These are phyloP conservation scores for Ascidia mentula DNA, from an alignment of 23 tunicate species.

Conservation along the genomic window DNA sequence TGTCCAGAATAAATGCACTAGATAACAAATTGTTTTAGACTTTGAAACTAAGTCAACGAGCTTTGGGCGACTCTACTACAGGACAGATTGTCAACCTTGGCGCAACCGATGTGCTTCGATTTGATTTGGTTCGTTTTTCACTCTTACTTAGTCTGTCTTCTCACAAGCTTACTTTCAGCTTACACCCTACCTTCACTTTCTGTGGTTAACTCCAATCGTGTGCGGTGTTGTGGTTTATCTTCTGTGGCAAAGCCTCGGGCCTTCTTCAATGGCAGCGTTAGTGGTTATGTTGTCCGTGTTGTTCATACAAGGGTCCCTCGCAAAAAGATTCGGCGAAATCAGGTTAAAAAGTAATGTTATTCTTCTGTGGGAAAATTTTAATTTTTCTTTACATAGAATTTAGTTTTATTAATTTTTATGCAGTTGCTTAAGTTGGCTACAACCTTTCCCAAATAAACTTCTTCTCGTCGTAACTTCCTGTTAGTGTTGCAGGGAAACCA, in stretches of 20 bases:
- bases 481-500: too few species aligned
- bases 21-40: constrained; percentile 63
- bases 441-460: too few species aligned
- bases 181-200: constrained; percentile 30
- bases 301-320: constrained; percentile 42
- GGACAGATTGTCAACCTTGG: constrained; percentile 84
- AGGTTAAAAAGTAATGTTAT: too few species aligned
- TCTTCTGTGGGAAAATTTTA: too few species aligned
- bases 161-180: too few species aligned
- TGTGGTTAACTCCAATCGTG: constrained; percentile 56
- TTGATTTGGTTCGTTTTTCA: constrained; percentile 63
- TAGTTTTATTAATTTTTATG: too few species aligned
- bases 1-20: too few species aligned
- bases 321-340: constrained; percentile 52
- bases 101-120: constrained; percentile 84
- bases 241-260: constrained; percentile 41
- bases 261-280: constrained; percentile 47
- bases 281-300: constrained; percentile 20
- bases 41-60: constrained; percentile 55
- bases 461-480: too few species aligned
- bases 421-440: too few species aligned
- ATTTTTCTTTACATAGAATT: too few species aligned
- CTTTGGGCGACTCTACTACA: constrained; percentile 41
- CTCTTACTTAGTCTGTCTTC: too few species aligned
- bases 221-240: constrained; percentile 23